These are phyloP conservation scores for Eurystomus glaucurus DNA, from an alignment of 2,797 vertebrate species.

Conservation along the genomic window DNA sequence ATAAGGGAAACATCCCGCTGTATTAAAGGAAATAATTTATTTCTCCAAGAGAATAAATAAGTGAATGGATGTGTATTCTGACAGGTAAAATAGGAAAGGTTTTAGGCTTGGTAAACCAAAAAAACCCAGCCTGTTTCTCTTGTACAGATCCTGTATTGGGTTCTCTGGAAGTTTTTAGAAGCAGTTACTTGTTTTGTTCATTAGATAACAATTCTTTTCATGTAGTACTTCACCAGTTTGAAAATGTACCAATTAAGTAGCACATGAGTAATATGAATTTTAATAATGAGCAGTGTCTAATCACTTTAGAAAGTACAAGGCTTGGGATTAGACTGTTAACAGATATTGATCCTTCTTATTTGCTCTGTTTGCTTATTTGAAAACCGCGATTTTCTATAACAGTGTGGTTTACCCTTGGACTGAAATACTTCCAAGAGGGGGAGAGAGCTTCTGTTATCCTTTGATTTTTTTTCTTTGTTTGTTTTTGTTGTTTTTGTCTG, in stretches of 20 bases:
- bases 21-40: not conserved
- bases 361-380: not conserved
- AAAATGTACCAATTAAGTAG: conserved; percentile 30
- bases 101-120: conserved; percentile 23
- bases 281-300: conserved; percentile 34
- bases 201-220: not conserved
- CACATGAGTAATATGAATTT: conserved; percentile 47
- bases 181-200: not conserved
- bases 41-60: not conserved
- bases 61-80: not conserved
- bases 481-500: too few relatives aligned
- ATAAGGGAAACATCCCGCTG: not conserved
- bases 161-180: not conserved
- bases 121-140: not conserved
- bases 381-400: not conserved
- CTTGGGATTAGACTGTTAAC: not conserved
- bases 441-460: not conserved
- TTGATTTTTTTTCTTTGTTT: not conserved
- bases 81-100: not conserved
- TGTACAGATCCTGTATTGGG: not conserved
- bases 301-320: not conserved
- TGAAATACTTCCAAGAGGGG: not conserved
- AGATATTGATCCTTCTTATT: conserved; percentile 6
- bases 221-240: conserved; percentile 8
- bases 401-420: not conserved